A percentile compares a stretch with the other conserved stretches of the same genome.
phyloP scores from a whole-genome alignment of 2,113 vertebrate species.

The Podiceps cristatus region DNA sequence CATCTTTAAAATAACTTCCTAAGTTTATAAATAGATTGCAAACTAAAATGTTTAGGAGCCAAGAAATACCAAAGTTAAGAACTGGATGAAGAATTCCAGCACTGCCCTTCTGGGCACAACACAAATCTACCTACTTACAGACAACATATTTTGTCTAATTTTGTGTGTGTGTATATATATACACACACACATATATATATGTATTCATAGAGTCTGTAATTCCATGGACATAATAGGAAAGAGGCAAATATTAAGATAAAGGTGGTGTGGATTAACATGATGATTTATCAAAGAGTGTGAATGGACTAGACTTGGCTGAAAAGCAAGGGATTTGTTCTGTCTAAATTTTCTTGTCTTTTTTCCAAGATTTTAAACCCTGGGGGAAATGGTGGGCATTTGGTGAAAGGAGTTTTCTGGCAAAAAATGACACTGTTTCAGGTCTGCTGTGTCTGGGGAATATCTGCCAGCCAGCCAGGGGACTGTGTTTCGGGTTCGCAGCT shows the following conservation, averaged over 20 bases:
- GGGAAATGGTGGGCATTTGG: background rate
- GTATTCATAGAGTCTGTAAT: background rate
- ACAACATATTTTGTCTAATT: constrained; percentile 23
- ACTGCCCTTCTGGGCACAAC: background rate
- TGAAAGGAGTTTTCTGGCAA: background rate
- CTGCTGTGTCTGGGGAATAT: background rate
- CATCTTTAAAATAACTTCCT: constrained; percentile 48
- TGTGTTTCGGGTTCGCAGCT: background rate
- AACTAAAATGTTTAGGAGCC: constrained; percentile 19
- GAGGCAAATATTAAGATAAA: background rate
- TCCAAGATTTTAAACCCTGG: background rate
- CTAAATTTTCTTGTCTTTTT: background rate
- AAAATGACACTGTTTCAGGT: background rate
- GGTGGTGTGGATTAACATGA: background rate
- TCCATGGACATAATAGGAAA: background rate
- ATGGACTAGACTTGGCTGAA: background rate
- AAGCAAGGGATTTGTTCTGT: background rate
- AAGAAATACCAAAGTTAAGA: constrained; percentile 26
- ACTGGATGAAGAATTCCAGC: constrained; percentile 20
- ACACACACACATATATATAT: background rate
- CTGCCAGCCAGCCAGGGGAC: background rate
- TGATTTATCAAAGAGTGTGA: background rate
- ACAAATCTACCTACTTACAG: constrained; percentile 24
- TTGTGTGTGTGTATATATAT: background rate
- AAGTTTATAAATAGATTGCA: constrained; percentile 25